phyloP scores from a whole-genome alignment of 2,797 vertebrate genomes.

The Heliangelus exortis region DNA sequence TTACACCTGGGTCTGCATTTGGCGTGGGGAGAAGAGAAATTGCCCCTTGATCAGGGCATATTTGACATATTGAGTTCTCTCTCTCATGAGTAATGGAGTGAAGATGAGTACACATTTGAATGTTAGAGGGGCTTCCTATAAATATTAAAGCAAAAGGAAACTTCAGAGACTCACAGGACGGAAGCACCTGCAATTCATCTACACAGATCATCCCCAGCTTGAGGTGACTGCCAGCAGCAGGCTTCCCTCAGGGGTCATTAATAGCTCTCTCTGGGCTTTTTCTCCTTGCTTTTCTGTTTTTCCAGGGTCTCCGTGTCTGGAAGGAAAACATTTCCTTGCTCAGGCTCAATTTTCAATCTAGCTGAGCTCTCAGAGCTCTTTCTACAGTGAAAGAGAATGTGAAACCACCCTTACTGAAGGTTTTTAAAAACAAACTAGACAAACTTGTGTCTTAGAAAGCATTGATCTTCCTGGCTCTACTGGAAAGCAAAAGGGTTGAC shows the following conservation, averaged over 20 bases:
- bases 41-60: conserved; percentile 51
- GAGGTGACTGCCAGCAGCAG: conserved; percentile 23
- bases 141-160: conserved; percentile 61
- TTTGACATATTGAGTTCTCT: conserved; percentile 57
- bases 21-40: conserved; percentile 56
- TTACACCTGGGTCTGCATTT: conserved; percentile 42
- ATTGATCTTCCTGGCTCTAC: not conserved
- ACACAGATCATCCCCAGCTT: not conserved
- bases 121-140: conserved; percentile 59
- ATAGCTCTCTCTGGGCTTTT: not conserved
- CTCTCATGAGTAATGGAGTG: conserved; percentile 46
- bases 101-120: conserved; percentile 58
- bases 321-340: not conserved
- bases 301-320: not conserved
- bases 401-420: not conserved
- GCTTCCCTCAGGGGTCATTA: not conserved
- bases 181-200: conserved; percentile 61
- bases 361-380: not conserved
- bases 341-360: not conserved
- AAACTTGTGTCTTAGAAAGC: not conserved
- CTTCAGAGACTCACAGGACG: conserved; percentile 16
- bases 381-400: not conserved
- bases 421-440: not conserved
- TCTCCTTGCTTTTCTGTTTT: not conserved
- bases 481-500: not conserved